Evolutionary conservation across 2,797 vertebrate species (phyloP), one percentile per base, ranked within the genome.

Genomic region (Gymnodraco acuticeps): DNA sequence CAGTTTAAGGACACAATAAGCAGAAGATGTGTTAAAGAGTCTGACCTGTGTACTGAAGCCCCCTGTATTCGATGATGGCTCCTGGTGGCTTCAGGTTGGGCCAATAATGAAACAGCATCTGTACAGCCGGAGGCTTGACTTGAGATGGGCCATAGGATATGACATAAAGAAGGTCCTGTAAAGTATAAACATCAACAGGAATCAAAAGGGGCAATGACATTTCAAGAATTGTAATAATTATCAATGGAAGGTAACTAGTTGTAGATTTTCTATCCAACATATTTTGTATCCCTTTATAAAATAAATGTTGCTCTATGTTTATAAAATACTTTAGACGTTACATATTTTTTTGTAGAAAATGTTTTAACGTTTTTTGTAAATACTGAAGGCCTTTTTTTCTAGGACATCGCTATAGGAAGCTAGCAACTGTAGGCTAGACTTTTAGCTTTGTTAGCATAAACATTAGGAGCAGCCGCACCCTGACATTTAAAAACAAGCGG

Each of bases 61-160:
- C 98, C 90, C 98, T 94, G 90, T 99, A 99, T 93, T 99, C 98
- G 90, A 97, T 98, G 92, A 99, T 99, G 74, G 98, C 98, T 80
- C 98, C 98, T 7, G 98, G 98, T 17, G 98, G 98, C 86, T 99
- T 99, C 80, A 99, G 94, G 93, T 99, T 99, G 65, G 98, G 98
- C 98, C 98, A 99, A 73, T 99, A 99, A 88, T 99, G 98, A 93
- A 99, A 99, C 55, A 99, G 94, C 98, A 99, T 99, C 93, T 99
- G 98, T 64, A 99, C 98, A 6, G 98, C 98, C 43, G 98, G 97
- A 77, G 98, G 97, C 82, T 99, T 99, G 74, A 99, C 98, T 95
- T 99, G 98, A 68, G 98, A 99, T 16, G 98, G 98, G 72, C 98
- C 98, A 64, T 99, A 99, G 2, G 98, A 99, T 87, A 99, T 99